These are phyloP conservation scores for Strigamia maritima DNA, from an alignment of 2,888 invertebrate genomes.

Conservation along the genomic window DNA sequence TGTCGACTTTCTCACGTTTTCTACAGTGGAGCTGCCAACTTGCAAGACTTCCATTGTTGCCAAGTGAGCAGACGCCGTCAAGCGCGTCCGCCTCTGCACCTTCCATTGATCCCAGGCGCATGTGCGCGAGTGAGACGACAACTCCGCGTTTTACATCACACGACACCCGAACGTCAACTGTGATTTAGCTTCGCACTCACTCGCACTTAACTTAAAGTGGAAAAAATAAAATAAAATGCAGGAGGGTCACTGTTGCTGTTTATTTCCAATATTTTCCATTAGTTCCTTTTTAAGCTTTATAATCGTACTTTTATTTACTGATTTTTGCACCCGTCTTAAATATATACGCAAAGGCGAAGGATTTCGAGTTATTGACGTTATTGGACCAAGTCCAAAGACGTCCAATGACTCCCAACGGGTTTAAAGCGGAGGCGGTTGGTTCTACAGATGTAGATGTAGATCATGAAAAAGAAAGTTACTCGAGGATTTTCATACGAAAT, in stretches of 20 bases:
- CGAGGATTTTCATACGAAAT: conserved; percentile 28
- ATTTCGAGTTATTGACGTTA: conserved; percentile 9
- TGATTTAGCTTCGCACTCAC: conserved; percentile 25
- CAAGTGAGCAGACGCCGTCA: conserved; percentile 34
- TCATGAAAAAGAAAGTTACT: conserved; percentile 1
- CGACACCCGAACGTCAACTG: conserved; percentile 32
- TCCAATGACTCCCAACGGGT: conserved; percentile 12
- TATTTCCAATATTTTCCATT: not conserved
- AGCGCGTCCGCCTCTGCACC: conserved; percentile 24
- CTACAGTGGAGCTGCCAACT: conserved; percentile 31
- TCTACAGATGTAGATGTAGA: not conserved
- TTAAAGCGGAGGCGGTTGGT: not conserved
- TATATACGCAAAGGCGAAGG: not conserved
- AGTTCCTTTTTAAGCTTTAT: not conserved
- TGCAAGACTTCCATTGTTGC: conserved; percentile 25
- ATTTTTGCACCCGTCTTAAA: not conserved
- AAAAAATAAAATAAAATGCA: conserved; percentile 2
- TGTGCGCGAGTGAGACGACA: conserved; percentile 32
- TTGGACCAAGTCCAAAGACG: conserved; percentile 34
- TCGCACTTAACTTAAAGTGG: conserved; percentile 27
- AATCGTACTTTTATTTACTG: not conserved
- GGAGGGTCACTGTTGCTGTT: not conserved
- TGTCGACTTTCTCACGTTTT: conserved; percentile 30
- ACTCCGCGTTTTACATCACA: conserved; percentile 24
- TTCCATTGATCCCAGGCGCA: conserved; percentile 34